Percentiles rank a stretch among this genome's conserved stretches.
Conservation (phyloP, 2,113 vertebrate genomes). For the Polypterus senegalus region DNA sequence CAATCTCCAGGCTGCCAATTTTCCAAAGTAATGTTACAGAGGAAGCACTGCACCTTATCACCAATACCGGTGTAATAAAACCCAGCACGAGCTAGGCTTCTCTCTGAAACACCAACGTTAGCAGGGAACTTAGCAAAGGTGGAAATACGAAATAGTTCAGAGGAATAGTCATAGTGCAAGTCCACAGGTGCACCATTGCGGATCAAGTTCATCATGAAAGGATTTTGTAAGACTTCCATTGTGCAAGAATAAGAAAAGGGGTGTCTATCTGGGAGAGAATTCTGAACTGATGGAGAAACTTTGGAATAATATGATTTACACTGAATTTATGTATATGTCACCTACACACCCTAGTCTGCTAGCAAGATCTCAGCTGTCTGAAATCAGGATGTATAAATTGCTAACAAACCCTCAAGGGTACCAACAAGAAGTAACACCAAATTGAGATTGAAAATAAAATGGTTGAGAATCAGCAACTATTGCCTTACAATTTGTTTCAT, state of each 20-base stretch:
- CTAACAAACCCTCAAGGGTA: neutral
- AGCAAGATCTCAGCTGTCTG: neutral
- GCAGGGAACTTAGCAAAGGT: slow-evolving; percentile 72
- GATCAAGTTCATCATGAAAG: slow-evolving; percentile 54
- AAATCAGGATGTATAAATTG: neutral
- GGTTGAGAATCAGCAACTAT: neutral
- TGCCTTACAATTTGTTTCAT: no score
- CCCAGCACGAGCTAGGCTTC: slow-evolving; percentile 82
- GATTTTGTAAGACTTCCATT: slow-evolving; percentile 72
- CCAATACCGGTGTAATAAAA: slow-evolving; percentile 84
- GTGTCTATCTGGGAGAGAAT: slow-evolving; percentile 76
- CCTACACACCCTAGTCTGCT: neutral
- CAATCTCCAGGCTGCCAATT: slow-evolving; percentile 83
- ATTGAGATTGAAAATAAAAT: neutral
- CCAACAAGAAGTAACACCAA: neutral
- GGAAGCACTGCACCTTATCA: slow-evolving; percentile 84
- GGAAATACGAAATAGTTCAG: slow-evolving; percentile 85
- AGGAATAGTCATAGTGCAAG: slow-evolving; percentile 77
- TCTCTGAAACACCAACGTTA: slow-evolving; percentile 55
- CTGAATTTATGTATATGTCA: neutral
- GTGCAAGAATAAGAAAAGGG: slow-evolving; percentile 38
- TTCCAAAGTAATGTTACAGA: slow-evolving; percentile 71
- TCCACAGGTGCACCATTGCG: slow-evolving; percentile 53
- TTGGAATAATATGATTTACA: slow-evolving; percentile 6
- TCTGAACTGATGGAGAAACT: slow-evolving; percentile 42